Conservation (phyloP, 2,113 vertebrate species). For the Cygnus buccinator region DNA sequence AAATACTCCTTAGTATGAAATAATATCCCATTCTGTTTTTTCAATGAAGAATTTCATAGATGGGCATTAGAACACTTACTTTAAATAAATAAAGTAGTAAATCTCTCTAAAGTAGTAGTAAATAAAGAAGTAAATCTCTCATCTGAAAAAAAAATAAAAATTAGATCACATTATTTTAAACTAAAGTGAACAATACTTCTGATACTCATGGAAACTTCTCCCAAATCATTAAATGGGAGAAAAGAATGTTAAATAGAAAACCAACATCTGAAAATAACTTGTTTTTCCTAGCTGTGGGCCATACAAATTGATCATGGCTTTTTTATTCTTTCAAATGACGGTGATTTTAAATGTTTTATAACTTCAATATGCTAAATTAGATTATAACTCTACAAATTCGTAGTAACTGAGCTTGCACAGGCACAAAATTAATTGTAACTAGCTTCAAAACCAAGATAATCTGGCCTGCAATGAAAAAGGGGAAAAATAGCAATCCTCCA, state of each 20-base stretch:
- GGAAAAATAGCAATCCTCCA: background rate
- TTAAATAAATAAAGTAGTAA: background rate
- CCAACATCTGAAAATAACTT: background rate
- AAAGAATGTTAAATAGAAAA: background rate
- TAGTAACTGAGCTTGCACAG: background rate
- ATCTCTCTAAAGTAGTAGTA: background rate
- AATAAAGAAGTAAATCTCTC: background rate
- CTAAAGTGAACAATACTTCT: constrained; percentile 5
- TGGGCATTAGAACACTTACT: background rate
- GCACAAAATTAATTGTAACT: background rate
- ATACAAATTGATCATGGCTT: background rate
- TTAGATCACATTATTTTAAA: background rate
- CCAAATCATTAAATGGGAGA: background rate
- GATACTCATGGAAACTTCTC: background rate
- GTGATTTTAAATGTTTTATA: background rate
- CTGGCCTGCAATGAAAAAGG: background rate
- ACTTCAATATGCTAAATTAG: background rate
- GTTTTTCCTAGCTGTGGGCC: background rate
- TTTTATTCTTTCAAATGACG: background rate
- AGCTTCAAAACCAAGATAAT: background rate
- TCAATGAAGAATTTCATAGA: background rate
- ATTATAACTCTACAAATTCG: background rate
- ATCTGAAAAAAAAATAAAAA: background rate
- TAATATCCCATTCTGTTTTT: background rate
- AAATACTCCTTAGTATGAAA: background rate